Evolutionary conservation across 1,140 invertebrate genomes (phyloP), one percentile per base, ranked within the genome.

Genomic region (Aradophagus sp.): DNA sequence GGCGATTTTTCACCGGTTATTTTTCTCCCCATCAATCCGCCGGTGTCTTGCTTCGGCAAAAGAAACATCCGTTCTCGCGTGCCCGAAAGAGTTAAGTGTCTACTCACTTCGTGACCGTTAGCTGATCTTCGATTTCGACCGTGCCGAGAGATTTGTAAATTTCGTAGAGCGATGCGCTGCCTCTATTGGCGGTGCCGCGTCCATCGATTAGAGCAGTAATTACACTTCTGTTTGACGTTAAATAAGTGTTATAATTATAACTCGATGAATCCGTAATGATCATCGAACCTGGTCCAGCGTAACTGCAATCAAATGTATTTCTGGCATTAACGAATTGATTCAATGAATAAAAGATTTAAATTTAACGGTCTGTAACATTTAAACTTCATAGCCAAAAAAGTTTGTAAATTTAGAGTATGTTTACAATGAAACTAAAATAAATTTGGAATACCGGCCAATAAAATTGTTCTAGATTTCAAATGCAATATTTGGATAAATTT

Each of bases 191-290:
- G 26, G 89, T 87, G 8, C 91, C 91, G 48, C 91, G 81, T 1
- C 87, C 91, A 80, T 92, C 91, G 72, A 91, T 89, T 27, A 80
- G 80, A 0, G 86, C 89, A 68, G 88, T 88, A 26, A 93, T 89
- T 19, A 90, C 85, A 27, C 87, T 87, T 29, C 85, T 80, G 14
- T 87, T 86, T 19, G 89, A 88, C 1, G 87, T 81, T 67, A 92
- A 76, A 73, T 91, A 91, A 27, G 87, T 84, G 17, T 87, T 84
- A 87, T 89, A 91, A 15, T 86, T 86, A 10, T 89, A 77, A 13
- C 71, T 66, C 55, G 85, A 89, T 10, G 79, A 75, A 16, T 90
- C 86, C 5, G 83, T 87, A 2, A 91, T 88, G 32, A 84, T 83
- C 65, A 88, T 88, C 10, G 86, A 87, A 16, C 87, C 88, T 29